phyloP scores from a whole-genome alignment of 2,797 vertebrate genomes.

The Margarornis squamiger region DNA sequence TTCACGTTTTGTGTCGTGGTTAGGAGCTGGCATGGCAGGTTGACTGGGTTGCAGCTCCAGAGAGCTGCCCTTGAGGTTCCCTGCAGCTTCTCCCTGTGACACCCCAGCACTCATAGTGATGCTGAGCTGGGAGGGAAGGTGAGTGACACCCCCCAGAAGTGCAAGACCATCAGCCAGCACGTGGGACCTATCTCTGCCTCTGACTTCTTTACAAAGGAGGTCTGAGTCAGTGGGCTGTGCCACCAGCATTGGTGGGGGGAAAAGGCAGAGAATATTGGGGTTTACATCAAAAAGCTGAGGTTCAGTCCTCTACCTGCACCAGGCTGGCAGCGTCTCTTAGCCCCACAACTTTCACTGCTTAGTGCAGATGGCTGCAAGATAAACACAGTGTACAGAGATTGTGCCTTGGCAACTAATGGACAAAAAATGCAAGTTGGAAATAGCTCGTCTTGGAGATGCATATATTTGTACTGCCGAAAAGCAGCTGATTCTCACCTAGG shows the following conservation, averaged over 20 bases:
- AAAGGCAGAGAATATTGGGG: not conserved
- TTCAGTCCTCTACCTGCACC: not conserved
- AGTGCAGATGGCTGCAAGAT: not conserved
- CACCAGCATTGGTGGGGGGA: not conserved
- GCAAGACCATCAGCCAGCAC: not conserved
- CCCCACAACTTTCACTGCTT: not conserved
- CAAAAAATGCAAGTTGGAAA: not conserved
- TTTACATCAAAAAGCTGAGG: not conserved
- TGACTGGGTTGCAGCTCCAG: not conserved
- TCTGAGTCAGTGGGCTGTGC: not conserved
- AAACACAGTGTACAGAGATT: accelerated
- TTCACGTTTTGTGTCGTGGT: accelerated
- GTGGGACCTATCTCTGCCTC: not conserved
- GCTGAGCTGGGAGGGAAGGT: not conserved
- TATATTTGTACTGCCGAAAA: not conserved
- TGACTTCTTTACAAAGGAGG: not conserved
- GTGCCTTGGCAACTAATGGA: not conserved
- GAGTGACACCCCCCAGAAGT: accelerated
- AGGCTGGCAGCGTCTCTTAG: not conserved
- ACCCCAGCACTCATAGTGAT: not conserved
- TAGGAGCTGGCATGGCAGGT: not conserved
- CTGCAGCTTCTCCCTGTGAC: not conserved
- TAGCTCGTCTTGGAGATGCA: not conserved
- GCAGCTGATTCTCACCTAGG: not conserved
- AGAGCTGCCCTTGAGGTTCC: accelerated